Conservation (phyloP, 2,113 vertebrate genomes). For the Percina caprodes region DNA sequence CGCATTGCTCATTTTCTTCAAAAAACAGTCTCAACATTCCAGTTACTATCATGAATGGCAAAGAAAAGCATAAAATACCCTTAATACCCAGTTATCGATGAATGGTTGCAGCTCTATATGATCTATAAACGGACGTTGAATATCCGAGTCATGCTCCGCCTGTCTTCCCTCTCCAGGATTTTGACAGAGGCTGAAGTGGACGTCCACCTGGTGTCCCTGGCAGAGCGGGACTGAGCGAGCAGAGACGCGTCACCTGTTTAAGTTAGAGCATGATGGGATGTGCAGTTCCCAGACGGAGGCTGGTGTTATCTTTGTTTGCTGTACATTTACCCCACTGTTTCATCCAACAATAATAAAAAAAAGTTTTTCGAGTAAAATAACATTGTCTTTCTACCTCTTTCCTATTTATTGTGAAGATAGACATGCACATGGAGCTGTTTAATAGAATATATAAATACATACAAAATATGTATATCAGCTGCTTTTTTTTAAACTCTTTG, state of each 20-base stretch:
- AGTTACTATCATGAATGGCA: too few relatives aligned
- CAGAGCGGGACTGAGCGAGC: constrained; percentile 91
- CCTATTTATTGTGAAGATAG: background rate
- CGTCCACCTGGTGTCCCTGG: constrained; percentile 92
- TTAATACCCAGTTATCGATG: background rate
- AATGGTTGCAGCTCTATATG: background rate
- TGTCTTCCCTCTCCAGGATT: constrained; percentile 84
- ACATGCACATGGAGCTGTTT: background rate
- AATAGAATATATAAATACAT: too few relatives aligned
- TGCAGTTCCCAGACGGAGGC: constrained; percentile 64
- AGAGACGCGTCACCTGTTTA: constrained; percentile 63
- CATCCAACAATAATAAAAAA: constrained; percentile 75
- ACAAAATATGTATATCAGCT: background rate
- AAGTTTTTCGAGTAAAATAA: constrained; percentile 79
- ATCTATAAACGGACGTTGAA: background rate
- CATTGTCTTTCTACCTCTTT: background rate
- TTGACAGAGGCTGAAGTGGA: constrained; percentile 94
- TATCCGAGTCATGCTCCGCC: too few relatives aligned
- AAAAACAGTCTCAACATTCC: background rate
- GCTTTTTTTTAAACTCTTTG: background rate
- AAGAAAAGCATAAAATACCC: background rate
- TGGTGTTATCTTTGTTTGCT: constrained; percentile 78
- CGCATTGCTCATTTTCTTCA: background rate
- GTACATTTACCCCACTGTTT: constrained; percentile 80
- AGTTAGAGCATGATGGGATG: constrained; percentile 75